These are phyloP conservation scores for Alethe diademata DNA, from an alignment of 2,113 vertebrate genomes.

Conservation along the genomic window DNA sequence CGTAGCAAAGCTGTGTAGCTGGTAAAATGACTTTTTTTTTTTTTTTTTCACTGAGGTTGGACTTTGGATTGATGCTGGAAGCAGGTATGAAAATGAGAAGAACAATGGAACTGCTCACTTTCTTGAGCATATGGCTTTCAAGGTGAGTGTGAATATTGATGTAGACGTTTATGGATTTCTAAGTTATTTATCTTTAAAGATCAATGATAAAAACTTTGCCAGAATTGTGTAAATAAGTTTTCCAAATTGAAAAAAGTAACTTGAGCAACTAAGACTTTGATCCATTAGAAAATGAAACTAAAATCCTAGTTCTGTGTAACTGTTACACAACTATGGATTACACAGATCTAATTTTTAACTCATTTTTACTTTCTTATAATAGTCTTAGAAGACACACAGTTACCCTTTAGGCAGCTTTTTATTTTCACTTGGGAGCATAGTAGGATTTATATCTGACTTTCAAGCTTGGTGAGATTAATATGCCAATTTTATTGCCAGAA, in stretches of 20 bases:
- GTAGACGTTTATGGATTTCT: not conserved
- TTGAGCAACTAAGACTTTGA: not conserved
- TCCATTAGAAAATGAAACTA: not conserved
- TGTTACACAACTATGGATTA: not conserved
- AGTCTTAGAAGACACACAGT: not conserved
- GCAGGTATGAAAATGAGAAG: constrained; percentile 94
- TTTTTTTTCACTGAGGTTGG: constrained; percentile 80
- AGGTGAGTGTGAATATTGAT: constrained; percentile 74
- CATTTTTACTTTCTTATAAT: not conserved
- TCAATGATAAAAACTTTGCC: not conserved
- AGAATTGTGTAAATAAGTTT: not conserved
- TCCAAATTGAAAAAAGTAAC: not conserved
- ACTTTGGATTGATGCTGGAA: constrained; percentile 98
- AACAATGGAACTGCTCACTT: constrained; percentile 99
- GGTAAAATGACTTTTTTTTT: not conserved
- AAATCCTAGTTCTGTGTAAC: not conserved
- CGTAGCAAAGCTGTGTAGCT: not conserved
- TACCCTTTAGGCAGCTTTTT: not conserved
- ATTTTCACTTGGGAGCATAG: not conserved
- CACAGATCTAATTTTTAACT: not conserved
- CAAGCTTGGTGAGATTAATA: not conserved
- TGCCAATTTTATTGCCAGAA: not conserved
- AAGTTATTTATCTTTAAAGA: not conserved
- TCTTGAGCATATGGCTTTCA: constrained; percentile 98
- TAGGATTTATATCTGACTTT: not conserved